Evolutionary conservation across 2,113 vertebrate genomes (phyloP).

Genomic region (Catharus fuscescens): DNA sequence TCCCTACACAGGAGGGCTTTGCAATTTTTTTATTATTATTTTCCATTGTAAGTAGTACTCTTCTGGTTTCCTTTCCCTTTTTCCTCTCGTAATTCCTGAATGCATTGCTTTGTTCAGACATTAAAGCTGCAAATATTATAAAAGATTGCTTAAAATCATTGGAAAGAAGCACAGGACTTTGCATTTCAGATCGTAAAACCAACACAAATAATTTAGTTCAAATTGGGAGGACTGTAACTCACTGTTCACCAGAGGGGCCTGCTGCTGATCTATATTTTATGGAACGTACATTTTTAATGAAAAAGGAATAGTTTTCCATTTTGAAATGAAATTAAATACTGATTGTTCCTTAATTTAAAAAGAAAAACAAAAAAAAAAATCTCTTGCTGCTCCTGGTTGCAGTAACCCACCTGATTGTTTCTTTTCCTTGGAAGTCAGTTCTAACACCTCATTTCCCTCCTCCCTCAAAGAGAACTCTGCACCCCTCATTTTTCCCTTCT

Average conservation of each 20-base stretch:
- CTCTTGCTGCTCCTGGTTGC: background rate
- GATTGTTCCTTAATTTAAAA: slow-evolving; percentile 43
- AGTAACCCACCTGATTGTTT: background rate
- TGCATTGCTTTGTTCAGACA: slow-evolving; percentile 9
- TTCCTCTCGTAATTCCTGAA: slow-evolving; percentile 31
- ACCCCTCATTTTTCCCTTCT: background rate
- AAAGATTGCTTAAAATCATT: slow-evolving; percentile 50
- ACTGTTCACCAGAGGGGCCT: slow-evolving; percentile 57
- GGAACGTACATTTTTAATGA: slow-evolving; percentile 73
- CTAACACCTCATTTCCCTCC: background rate
- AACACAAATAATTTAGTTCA: slow-evolving; percentile 74
- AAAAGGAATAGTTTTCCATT: slow-evolving; percentile 54
- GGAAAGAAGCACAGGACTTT: slow-evolving; percentile 47
- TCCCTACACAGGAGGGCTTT: background rate
- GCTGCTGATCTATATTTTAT: slow-evolving; percentile 74
- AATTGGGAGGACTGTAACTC: slow-evolving; percentile 56
- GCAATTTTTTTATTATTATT: slow-evolving; percentile 21
- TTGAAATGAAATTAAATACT: slow-evolving; percentile 60
- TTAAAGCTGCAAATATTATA: slow-evolving; percentile 20
- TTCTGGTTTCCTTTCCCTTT: slow-evolving; percentile 26
- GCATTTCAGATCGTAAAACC: slow-evolving; percentile 67
- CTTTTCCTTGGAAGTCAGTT: background rate
- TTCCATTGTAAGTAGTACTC: slow-evolving; percentile 3
- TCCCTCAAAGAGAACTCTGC: background rate
- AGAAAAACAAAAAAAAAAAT: too few species aligned